Evolutionary conservation across 2,888 invertebrate species (phyloP), one percentile per base, ranked within the genome.

Genomic region (Chrysodeixis includens): DNA sequence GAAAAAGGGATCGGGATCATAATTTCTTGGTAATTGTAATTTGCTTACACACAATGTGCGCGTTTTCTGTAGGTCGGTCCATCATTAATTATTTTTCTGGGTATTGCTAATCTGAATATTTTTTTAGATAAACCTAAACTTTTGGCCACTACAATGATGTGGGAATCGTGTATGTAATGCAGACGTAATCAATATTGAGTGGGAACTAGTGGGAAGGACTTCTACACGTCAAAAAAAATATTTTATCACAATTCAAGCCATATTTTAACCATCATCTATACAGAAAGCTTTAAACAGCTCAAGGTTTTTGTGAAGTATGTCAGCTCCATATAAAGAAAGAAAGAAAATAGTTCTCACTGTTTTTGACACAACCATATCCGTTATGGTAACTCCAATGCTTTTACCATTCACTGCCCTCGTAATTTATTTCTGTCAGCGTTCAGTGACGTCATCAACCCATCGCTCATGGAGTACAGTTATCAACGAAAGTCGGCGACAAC

Each of bases 401-500:
- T 59, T 58, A 69, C 59, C 62, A 40, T 52, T 51, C 57, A 57
- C 55, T 68, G 62, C 51, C 30, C 12, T 56, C 53, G 55, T 49
- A 60, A 55, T 18, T 32, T 62, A 20, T 59, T 56, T 55, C 57
- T 44, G 60, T 52, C 65, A 62, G 49, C 22, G 30, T 54, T 62
- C 9, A 18, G 30, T 65, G 60, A 61, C 66, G 56, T 68, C 49
- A 64, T 56, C 32, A 53, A 52, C 61, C 62, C 52, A 63, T 30
- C 51, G 57, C 56, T 52, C 22, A 26, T 49, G 16, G 22, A 44
- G 46, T 49, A 49, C 46, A 49, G 46, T 49, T 18, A 18, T 18
- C 12, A 20, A 49, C 46, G 46, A 18, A 20, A 18, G 46, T 18
- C 46, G 18, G 5, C 46, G 9, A 20, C 18, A 4, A 49, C 46